phyloP scores from a whole-genome alignment of 2,888 invertebrate species.

The Drosophila conformis region DNA sequence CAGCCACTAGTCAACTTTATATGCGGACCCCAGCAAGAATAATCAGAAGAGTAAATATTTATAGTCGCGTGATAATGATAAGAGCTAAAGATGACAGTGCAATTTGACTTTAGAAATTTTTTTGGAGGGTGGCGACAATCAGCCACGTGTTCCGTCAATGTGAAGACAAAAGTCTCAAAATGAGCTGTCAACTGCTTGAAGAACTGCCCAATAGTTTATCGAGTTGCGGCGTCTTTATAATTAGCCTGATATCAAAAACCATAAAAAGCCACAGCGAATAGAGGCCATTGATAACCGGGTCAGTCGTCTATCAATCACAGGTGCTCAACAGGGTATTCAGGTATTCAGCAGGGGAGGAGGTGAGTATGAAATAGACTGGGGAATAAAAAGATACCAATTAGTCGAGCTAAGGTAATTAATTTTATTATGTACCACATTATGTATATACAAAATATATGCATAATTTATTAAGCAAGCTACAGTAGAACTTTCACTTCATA shows the following conservation, averaged over 20 bases:
- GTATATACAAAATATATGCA: slow-evolving; percentile 13
- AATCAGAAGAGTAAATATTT: slow-evolving; percentile 76
- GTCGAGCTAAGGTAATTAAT: slow-evolving; percentile 48
- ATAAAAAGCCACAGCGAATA: slow-evolving; percentile 51
- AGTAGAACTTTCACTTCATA: neutral
- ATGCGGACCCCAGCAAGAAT: slow-evolving; percentile 23
- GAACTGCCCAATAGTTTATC: slow-evolving; percentile 60
- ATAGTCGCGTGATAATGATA: slow-evolving; percentile 73
- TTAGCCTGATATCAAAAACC: slow-evolving; percentile 78
- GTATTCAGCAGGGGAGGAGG: neutral
- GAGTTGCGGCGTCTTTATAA: slow-evolving; percentile 60
- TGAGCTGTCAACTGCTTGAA: slow-evolving; percentile 30
- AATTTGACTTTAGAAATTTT: slow-evolving; percentile 34
- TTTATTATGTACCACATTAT: slow-evolving; percentile 16
- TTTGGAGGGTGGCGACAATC: slow-evolving; percentile 14
- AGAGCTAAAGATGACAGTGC: slow-evolving; percentile 57
- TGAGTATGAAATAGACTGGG: no score
- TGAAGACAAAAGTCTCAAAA: slow-evolving; percentile 64
- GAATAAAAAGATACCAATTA: slow-evolving; percentile 32
- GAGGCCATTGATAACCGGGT: slow-evolving; percentile 25
- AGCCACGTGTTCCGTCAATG: slow-evolving; percentile 62
- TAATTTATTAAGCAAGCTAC: slow-evolving; percentile 17
- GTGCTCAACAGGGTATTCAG: slow-evolving; percentile 22
- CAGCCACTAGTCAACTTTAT: slow-evolving; percentile 22
- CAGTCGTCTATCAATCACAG: slow-evolving; percentile 52